Conservation (phyloP, 2,888 invertebrate genomes). For the Cosmorhoe ocellata region DNA sequence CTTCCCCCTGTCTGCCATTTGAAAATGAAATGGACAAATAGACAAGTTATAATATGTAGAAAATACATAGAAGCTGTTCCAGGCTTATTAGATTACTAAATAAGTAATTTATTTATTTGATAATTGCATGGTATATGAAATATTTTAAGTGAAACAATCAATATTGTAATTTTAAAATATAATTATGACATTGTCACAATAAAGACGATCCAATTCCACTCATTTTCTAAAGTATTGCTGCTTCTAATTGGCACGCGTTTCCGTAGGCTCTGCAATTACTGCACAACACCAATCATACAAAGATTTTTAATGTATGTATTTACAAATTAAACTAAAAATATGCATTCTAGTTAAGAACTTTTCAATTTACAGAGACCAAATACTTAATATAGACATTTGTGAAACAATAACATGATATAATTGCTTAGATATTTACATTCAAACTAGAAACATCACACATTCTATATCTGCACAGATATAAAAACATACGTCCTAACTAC, state of each 20-base stretch:
- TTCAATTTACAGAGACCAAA: slow-evolving; percentile 23
- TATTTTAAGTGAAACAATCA: too few relatives aligned
- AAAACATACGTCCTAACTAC: slow-evolving; percentile 40
- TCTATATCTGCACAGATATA: slow-evolving; percentile 35
- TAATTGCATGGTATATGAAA: too few relatives aligned
- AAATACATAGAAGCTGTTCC: too few relatives aligned
- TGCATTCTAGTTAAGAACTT: slow-evolving; percentile 13
- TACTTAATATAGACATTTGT: slow-evolving; percentile 37
- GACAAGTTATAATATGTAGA: too few relatives aligned
- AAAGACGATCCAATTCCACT: too few relatives aligned
- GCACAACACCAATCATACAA: neutral
- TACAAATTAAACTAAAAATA: slow-evolving; percentile 29
- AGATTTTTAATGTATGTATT: slow-evolving; percentile 12
- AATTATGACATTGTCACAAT: too few relatives aligned
- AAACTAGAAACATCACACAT: slow-evolving; percentile 37
- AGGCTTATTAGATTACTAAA: too few relatives aligned
- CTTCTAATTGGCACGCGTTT: slow-evolving; percentile 15
- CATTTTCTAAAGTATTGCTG: too few relatives aligned
- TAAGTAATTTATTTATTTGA: too few relatives aligned
- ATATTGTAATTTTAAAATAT: too few relatives aligned
- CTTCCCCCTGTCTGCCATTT: too few relatives aligned
- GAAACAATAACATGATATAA: slow-evolving; percentile 40
- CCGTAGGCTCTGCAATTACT: neutral
- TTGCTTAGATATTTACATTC: slow-evolving; percentile 24
- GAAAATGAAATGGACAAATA: too few relatives aligned